Base-by-base conservation (phyloP, 2,888 invertebrate genomes). In the Hetaerina titia region DNA sequence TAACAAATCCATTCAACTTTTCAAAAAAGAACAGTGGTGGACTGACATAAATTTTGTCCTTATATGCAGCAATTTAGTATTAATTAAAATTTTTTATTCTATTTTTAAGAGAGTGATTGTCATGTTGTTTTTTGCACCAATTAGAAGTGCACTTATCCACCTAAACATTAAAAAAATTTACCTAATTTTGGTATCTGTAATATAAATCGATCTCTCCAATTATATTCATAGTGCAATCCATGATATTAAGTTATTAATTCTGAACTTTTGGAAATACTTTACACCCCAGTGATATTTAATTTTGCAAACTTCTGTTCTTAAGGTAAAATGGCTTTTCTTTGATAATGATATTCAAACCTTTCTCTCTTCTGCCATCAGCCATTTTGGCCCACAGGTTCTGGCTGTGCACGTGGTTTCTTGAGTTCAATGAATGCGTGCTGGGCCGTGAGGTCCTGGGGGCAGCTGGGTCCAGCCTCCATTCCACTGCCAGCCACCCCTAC, bases 331-430 rank as follows among this genome's bases (percentile, higher is more conserved):
- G 7, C 7, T 13, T 69, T 69, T 45, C 13, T 69, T 45, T 89
- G n/a, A 45, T 45, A 45, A 45, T 45, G 45, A 45, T 45, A 45
- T 45, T 45, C 45, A 45, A 45, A 4, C 45, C 31, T 63, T 74
- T 74, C 57, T n/a, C 58, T 17, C 5, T 92, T 92, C 56, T 74
- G 2, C 56, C 74, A 22, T 22, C 96, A 98, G 97, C 99, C 99
- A 0, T 99, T 99, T 97, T 99, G 99, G 99, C 99, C 99, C 9
- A 99, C 99, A 0, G 99, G 99, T 0, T 99, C 99, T 6, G 99
- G 99, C 0, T 99, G 99, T 97, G 99, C 99, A 0, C 98, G 99
- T 95, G 99, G 99, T 22, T 99, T 99, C 97, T 97, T 99, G 4
- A 99, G 99, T 45, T 99, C 99, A 7, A 97, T 99, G 97, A 99